phyloP scores from a whole-genome alignment of 1,140 invertebrate species.

The Brevipalpus yothersi region DNA sequence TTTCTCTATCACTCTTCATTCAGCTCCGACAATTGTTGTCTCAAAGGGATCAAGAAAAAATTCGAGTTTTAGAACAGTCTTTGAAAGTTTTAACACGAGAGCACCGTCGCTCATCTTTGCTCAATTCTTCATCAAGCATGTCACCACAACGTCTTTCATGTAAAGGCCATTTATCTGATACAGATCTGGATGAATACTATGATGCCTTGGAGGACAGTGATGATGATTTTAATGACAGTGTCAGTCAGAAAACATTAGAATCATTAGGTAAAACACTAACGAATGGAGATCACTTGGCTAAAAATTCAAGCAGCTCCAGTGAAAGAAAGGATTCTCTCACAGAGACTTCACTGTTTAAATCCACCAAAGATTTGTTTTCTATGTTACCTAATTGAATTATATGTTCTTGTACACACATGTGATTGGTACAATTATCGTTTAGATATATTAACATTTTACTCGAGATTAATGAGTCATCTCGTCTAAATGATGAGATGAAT shows the following conservation, averaged over 20 bases:
- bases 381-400: too few relatives aligned
- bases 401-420: too few relatives aligned
- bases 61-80: constrained; percentile 37
- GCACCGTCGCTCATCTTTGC: constrained; percentile 38
- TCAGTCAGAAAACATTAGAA: background rate
- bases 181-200: constrained; percentile 39
- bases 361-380: too few relatives aligned
- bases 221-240: constrained; percentile 12
- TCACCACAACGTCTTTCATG: constrained; percentile 13
- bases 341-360: too few relatives aligned
- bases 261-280: background rate
- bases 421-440: too few relatives aligned
- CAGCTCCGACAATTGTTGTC: constrained; percentile 17
- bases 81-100: constrained; percentile 36
- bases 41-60: constrained; percentile 30
- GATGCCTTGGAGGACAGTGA: constrained; percentile 27
- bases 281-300: background rate
- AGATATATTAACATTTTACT: too few relatives aligned
- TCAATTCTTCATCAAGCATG: constrained; percentile 19
- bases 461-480: too few relatives aligned
- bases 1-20: background rate
- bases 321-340: too few relatives aligned
- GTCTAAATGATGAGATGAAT: too few relatives aligned
- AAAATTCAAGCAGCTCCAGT: background rate
- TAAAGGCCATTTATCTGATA: constrained; percentile 20